Percentiles rank a stretch among this genome's conserved stretches.
Evolutionary conservation across 2,797 vertebrate genomes (phyloP).

Genomic region (Hirundo rustica): DNA sequence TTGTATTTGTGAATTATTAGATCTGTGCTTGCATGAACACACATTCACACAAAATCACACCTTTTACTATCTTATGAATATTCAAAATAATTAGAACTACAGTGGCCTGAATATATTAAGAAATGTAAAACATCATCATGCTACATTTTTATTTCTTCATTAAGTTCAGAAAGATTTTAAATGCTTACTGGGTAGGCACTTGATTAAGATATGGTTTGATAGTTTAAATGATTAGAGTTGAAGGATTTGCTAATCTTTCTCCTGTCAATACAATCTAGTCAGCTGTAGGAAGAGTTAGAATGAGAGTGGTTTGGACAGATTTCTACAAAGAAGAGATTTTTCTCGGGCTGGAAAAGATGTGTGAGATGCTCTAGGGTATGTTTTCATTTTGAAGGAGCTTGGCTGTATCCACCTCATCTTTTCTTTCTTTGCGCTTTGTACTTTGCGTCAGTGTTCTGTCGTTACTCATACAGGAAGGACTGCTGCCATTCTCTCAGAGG

Average conservation of each 20-base stretch:
- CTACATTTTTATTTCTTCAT: not conserved
- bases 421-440: not conserved
- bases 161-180: not conserved
- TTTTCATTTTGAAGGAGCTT: not conserved
- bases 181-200: not conserved
- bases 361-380: not conserved
- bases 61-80: not conserved
- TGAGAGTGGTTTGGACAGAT: not conserved
- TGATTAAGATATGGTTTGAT: not conserved
- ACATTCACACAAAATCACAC: not conserved
- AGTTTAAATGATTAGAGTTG: not conserved
- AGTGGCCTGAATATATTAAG: not conserved
- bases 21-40: not conserved
- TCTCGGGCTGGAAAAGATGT: not conserved
- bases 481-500: not conserved
- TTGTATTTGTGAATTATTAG: not conserved
- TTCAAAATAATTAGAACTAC: not conserved
- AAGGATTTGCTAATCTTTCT: not conserved
- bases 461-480: not conserved
- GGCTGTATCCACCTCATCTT: not conserved
- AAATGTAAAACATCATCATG: not conserved
- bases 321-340: not conserved
- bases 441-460: not conserved
- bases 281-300: not conserved
- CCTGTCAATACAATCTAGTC: not conserved